Conservation (phyloP, 2,888 invertebrate species). For the Cephus runcator region DNA sequence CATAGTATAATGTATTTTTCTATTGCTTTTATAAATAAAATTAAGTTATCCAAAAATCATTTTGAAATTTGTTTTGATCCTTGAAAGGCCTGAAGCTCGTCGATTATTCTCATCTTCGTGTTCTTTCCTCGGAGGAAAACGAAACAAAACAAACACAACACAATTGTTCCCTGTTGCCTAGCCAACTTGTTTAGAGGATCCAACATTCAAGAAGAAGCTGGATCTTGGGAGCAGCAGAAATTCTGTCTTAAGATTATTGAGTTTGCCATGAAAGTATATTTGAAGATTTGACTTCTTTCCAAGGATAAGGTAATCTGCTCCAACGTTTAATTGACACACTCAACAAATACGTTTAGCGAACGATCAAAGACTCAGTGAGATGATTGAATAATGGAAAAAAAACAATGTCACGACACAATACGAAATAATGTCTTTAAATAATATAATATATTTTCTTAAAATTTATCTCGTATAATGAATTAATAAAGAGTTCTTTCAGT, state of each 20-base stretch:
- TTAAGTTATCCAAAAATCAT: neutral
- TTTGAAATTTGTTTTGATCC: neutral
- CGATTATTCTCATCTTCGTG: neutral
- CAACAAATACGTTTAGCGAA: neutral
- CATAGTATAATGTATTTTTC: neutral
- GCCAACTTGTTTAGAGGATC: conserved; percentile 35
- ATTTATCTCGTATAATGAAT: neutral
- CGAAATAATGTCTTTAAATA: neutral
- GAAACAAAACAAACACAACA: conserved; percentile 7
- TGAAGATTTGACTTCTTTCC: conserved; percentile 34
- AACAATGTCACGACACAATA: neutral
- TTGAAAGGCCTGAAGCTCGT: neutral
- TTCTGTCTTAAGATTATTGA: conserved; percentile 31
- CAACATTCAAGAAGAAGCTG: conserved; percentile 19
- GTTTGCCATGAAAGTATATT: conserved; percentile 52
- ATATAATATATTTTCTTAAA: neutral
- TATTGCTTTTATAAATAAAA: neutral
- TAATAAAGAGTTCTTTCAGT: neutral
- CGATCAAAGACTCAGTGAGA: neutral
- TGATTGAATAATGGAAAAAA: neutral
- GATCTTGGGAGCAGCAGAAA: conserved; percentile 28
- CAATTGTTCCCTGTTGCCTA: conserved; percentile 42
- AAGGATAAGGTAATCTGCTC: conserved; percentile 45
- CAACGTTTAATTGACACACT: neutral
- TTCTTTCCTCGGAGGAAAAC: neutral